Evolutionary conservation across 2,888 invertebrate species (phyloP), one percentile per base, ranked within the genome.

Genomic region (Phyllotreta cruciferae): DNA sequence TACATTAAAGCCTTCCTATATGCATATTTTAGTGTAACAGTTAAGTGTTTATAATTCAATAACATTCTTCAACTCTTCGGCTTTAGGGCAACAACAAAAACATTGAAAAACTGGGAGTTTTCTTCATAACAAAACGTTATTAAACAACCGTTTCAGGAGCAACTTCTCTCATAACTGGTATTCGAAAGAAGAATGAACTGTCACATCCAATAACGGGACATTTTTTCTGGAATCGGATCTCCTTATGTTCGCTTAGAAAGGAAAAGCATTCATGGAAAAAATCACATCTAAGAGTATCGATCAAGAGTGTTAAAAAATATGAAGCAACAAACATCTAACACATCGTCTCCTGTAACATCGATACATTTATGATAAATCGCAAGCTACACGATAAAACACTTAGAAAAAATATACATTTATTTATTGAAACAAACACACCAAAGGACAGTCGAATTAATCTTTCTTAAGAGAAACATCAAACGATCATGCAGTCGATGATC

Each of bases 261-360:
- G 24, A 4, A n/a, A 24, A 4, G 24, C 24, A 24, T 24, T 24
- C 24, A 24, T 24, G 24, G 24, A 24, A 24, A 24, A 24, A 24
- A 24, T 24, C 24, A 24, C 24, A 24, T 24, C 24, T 24, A 24
- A 24, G 24, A 24, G 24, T 24, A 24, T 24, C 24, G 36, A 47
- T 49, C 39, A n/a, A 54, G n/a, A 38, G 24, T 39, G 39, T 37
- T 34, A 64, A 62, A 54, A 24, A 47, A 52, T 56, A 60, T 60
- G 58, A 71, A 72, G 71, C 71, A 61, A 71, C 71, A 73, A 73
- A 70, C 73, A 68, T 64, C 66, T 68, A 60, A 64, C 58, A 66
- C 60, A 63, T 62, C 57, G 52, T 72, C 24, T 24, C 66, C 61
- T 53, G 55, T 41, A 57, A 74, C 74, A 74, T 67, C 69, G 45